These are phyloP conservation scores for Henicopernis longicauda DNA, from an alignment of 2,113 vertebrate genomes.

Conservation along the genomic window DNA sequence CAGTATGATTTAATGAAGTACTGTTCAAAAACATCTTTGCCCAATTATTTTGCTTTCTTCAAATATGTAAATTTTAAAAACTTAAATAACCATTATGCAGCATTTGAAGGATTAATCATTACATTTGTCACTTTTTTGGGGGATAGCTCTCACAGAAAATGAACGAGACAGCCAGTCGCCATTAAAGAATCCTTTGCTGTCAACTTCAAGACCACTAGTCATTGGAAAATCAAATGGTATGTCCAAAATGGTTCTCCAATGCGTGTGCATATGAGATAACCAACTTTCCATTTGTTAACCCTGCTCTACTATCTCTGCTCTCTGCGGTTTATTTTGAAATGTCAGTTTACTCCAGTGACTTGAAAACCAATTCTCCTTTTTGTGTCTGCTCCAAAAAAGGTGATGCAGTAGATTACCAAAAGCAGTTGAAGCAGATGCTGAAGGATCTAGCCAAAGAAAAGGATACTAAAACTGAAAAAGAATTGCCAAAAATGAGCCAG, in stretches of 20 bases:
- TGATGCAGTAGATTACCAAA: conserved; percentile 83
- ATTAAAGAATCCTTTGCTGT: conserved; percentile 83
- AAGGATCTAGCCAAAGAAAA: conserved; percentile 89
- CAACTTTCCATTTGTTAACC: neutral
- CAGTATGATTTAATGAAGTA: neutral
- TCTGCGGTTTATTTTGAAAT: neutral
- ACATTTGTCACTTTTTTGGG: neutral
- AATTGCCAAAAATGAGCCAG: conserved; percentile 92
- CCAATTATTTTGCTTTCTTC: neutral
- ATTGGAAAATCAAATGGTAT: conserved; percentile 80
- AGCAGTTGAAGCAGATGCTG: conserved; percentile 95
- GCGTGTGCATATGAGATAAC: rapidly evolving
- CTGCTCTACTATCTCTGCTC: neutral
- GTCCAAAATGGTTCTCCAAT: neutral
- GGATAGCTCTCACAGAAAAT: conserved; percentile 84
- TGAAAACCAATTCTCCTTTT: neutral
- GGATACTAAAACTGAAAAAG: conserved; percentile 82
- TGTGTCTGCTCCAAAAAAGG: conserved; percentile 34
- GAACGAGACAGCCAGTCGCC: conserved; percentile 83
- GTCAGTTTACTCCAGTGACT: neutral
- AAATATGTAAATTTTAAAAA: neutral
- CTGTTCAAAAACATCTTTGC: neutral
- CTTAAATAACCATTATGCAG: neutral
- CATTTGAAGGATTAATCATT: neutral
- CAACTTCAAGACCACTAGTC: conserved; percentile 83